These are phyloP conservation scores for Ligdia adustata DNA, from an alignment of 2,888 invertebrate species.

Conservation along the genomic window DNA sequence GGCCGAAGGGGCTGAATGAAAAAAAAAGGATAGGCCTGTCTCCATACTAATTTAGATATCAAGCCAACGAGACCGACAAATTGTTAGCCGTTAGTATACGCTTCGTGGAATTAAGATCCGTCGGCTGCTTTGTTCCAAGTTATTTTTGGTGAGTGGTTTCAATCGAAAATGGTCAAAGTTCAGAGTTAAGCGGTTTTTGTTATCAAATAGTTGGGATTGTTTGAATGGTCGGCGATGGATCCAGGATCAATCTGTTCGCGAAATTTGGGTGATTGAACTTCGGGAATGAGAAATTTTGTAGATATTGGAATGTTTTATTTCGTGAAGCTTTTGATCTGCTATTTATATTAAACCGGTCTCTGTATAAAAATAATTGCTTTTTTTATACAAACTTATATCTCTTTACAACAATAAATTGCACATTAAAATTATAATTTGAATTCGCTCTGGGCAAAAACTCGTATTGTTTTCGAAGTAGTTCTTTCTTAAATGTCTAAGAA, in stretches of 20 bases:
- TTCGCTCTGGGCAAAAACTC: too few relatives aligned
- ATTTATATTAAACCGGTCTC: too few relatives aligned
- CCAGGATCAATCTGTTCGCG: conserved; percentile 45
- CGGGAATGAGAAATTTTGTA: conserved; percentile 14
- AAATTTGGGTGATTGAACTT: conserved; percentile 38
- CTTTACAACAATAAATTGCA: too few relatives aligned
- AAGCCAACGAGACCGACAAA: conserved; percentile 75
- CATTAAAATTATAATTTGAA: too few relatives aligned
- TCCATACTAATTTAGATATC: conserved; percentile 81
- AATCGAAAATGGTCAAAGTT: conserved; percentile 33
- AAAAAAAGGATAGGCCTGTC: conserved; percentile 65
- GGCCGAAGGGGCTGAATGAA: conserved; percentile 51
- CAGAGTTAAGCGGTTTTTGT: conserved; percentile 57
- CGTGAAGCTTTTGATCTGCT: conserved; percentile 4
- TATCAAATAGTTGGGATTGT: conserved; percentile 54
- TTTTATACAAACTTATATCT: too few relatives aligned
- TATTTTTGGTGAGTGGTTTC: conserved; percentile 36
- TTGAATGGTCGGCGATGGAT: conserved; percentile 39
- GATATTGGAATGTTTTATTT: conserved; percentile 23
- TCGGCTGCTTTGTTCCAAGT: conserved; percentile 43
- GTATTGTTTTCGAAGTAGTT: too few relatives aligned
- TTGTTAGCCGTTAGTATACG: conserved; percentile 69
- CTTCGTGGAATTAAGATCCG: conserved; percentile 63
- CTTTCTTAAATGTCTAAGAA: too few relatives aligned
- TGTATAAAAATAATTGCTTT: too few relatives aligned